phyloP scores from a whole-genome alignment of 1,140 invertebrate genomes.

The Drosophila pectinifera region DNA sequence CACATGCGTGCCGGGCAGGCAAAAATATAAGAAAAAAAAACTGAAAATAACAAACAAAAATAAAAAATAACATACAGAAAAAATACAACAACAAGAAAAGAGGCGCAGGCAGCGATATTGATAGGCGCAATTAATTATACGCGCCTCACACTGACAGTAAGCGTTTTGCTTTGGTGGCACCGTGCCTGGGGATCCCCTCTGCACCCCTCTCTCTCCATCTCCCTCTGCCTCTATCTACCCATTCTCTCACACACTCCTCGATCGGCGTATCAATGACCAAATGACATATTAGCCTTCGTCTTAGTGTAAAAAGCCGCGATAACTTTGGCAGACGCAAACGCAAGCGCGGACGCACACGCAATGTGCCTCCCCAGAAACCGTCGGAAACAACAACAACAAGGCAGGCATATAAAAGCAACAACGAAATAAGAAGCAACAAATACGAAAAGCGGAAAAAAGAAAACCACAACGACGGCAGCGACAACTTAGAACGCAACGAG shows the following conservation, averaged over 20 bases:
- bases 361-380: constrained; percentile 20
- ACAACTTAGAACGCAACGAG: constrained; percentile 55
- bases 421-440: constrained; percentile 1
- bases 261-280: constrained; percentile 78
- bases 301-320: constrained; percentile 81
- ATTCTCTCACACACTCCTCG: constrained; percentile 16
- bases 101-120: constrained; percentile 66
- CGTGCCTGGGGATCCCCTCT: constrained; percentile 3
- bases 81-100: constrained; percentile 22
- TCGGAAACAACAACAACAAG: constrained; percentile 14
- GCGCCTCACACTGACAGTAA: constrained; percentile 78
- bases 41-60: constrained; percentile 27
- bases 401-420: constrained; percentile 14
- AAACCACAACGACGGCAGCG: not conserved
- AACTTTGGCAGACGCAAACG: constrained; percentile 79
- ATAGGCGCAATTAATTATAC: constrained; percentile 82
- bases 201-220: not conserved
- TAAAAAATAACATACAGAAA: constrained; percentile 20
- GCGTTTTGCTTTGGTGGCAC: constrained; percentile 74
- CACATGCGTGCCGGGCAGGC: constrained; percentile 62
- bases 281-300: constrained; percentile 82
- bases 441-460: not conserved
- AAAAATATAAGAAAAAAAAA: constrained; percentile 11
- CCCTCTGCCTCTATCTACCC: not conserved
- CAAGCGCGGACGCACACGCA: constrained; percentile 43